These are phyloP conservation scores for Nebria salina DNA, from an alignment of 2,888 invertebrate genomes.

Conservation along the genomic window DNA sequence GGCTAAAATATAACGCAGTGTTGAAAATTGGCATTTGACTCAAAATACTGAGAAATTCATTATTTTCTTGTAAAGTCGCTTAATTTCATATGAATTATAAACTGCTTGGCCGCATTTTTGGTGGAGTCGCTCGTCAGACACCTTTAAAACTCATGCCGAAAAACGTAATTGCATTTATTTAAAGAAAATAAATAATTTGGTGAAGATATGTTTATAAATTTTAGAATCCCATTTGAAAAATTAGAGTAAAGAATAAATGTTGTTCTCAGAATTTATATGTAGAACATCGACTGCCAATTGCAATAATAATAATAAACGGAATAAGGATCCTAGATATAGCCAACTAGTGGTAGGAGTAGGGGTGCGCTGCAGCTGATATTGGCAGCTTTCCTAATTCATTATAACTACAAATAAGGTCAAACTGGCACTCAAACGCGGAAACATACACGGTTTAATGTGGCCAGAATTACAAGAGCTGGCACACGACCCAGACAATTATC, in stretches of 20 bases:
- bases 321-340: constrained; percentile 37
- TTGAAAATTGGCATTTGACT: neutral
- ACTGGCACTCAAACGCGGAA: constrained; percentile 29
- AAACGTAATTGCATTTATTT: too few relatives aligned
- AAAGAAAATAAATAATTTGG: neutral
- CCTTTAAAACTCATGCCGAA: too few relatives aligned
- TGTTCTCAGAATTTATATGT: constrained; percentile 26
- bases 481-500: constrained; percentile 33
- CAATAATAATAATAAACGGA: constrained; percentile 52
- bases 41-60: too few relatives aligned
- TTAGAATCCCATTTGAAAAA: constrained; percentile 2
- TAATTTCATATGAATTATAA: too few relatives aligned
- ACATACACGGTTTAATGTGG: constrained; percentile 39
- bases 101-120: too few relatives aligned
- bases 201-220: neutral
- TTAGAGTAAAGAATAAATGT: constrained; percentile 40
- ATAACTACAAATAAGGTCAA: constrained; percentile 47
- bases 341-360: constrained; percentile 15
- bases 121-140: too few relatives aligned
- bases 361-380: constrained; percentile 44
- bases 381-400: constrained; percentile 54
- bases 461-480: constrained; percentile 45
- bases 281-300: constrained; percentile 51
- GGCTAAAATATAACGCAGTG: constrained; percentile 13
- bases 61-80: too few relatives aligned